Base-by-base conservation (phyloP, 2,113 vertebrate species). In the Thalassoma bifasciatum region DNA sequence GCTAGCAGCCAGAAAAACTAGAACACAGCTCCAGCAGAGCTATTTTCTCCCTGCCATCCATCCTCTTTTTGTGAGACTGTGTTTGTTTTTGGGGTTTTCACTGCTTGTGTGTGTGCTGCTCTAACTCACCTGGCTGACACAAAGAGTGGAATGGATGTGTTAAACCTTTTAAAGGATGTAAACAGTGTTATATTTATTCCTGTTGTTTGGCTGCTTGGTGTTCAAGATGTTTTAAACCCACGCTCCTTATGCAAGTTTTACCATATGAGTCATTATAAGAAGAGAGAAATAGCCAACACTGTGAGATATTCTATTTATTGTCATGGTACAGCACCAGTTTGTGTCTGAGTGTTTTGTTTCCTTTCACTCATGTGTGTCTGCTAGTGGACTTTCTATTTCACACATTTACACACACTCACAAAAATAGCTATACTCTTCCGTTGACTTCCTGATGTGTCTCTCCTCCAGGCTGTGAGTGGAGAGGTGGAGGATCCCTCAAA, bases 401-500 rank as follows among this genome's bases (percentile, higher is more conserved):
- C 56, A 54, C 34, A 34, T 40, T 60, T 56, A 57, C 65, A 46
- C 61, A 63, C 65, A 36, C 36, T 51, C 54, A 42, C 54, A 37
- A 67, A 54, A 37, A 80, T 82, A 37, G 36, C 50, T 54, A 83
- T 69, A 21, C 46, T 44, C 56, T 85, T 89, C 79, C 49, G 77
- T 36, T 88, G 74, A 89, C 77, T 66, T 83, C 65, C 79, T 69
- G 37, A 81, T 91, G 73, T 92, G 86, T 93, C 72, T 94, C 84
- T 90, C 81, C 93, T 91, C 66, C 64, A 94, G 93, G 92, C 84
- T 75, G 66, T 90, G 86, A 89, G 72, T 86, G 77, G 81, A 84
- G 72, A 82, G 68, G 83, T 83, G 89, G 77, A 69, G 88, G 87
- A 90, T 82, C 79, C 81, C 75, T 89, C 89, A 69, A 44, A 91